Conservation (phyloP, 2,888 invertebrate genomes). For the Calliphora vomitoria region DNA sequence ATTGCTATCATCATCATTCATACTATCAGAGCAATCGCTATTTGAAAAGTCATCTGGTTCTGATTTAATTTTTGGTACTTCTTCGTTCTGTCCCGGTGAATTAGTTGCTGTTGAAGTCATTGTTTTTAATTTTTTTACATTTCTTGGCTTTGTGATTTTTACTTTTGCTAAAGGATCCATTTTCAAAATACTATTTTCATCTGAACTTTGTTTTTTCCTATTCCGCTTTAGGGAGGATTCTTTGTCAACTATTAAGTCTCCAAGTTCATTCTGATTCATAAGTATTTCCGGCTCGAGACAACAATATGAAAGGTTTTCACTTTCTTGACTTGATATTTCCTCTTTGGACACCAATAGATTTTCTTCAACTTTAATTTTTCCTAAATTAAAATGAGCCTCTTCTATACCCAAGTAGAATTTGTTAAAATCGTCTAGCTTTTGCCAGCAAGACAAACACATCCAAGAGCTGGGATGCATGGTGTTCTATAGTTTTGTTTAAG, state of each 20-base stretch:
- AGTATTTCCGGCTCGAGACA: constrained; percentile 42
- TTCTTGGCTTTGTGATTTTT: constrained; percentile 8
- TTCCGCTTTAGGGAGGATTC: not conserved
- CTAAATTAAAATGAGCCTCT: constrained; percentile 76
- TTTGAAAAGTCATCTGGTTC: constrained; percentile 49
- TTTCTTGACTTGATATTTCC: not conserved
- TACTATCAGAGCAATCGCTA: not conserved
- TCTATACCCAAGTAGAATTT: constrained; percentile 78
- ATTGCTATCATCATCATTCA: constrained; percentile 74
- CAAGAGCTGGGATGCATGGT: constrained; percentile 49
- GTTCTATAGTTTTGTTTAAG: constrained; percentile 28
- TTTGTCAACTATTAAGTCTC: not conserved
- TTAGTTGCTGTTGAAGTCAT: not conserved
- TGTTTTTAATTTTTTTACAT: not conserved
- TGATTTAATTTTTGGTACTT: constrained; percentile 64
- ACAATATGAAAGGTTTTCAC: not conserved
- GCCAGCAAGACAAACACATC: constrained; percentile 79
- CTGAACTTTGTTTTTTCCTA: not conserved
- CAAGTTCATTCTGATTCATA: constrained; percentile 18
- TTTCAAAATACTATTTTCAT: not conserved
- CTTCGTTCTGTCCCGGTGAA: constrained; percentile 41
- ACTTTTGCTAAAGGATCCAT: constrained; percentile 45
- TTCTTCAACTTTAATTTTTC: constrained; percentile 74
- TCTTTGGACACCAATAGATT: not conserved
- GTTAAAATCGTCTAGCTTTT: constrained; percentile 77